These are phyloP conservation scores for Nephila pilipes DNA, from an alignment of 1,140 invertebrate species.

Conservation along the genomic window DNA sequence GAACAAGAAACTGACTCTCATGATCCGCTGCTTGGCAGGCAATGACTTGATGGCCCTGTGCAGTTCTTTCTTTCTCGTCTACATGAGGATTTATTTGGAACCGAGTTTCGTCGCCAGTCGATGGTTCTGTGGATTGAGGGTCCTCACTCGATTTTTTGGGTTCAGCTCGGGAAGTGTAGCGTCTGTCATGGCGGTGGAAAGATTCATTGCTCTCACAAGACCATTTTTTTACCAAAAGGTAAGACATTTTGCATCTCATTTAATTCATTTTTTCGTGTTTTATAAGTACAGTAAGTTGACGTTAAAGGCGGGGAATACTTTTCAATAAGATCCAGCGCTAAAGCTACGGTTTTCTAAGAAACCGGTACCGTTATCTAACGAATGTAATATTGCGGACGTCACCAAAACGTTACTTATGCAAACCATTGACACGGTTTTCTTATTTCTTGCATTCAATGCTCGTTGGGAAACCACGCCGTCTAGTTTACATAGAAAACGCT, in stretches of 20 bases:
- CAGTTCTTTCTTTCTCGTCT: conserved; percentile 84
- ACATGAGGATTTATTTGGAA: conserved; percentile 82
- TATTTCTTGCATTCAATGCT: no score
- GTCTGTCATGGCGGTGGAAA: conserved; percentile 91
- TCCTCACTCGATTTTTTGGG: conserved; percentile 90
- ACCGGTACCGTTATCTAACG: no score
- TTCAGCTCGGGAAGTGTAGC: conserved; percentile 92
- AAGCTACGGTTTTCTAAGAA: no score
- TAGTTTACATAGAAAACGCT: no score
- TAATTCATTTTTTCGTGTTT: not conserved
- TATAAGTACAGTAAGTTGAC: not conserved
- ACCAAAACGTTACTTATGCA: no score
- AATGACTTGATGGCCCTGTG: conserved; percentile 88
- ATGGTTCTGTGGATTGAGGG: conserved; percentile 85
- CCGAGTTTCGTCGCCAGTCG: conserved; percentile 54
- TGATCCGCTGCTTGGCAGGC: conserved; percentile 86
- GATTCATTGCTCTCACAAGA: conserved; percentile 90
- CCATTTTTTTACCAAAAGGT: conserved; percentile 94
- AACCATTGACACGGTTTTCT: no score
- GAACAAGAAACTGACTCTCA: conserved; percentile 89
- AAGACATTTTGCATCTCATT: conserved; percentile 77
- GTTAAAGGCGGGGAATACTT: no score
- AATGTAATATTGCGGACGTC: no score
- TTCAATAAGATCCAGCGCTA: no score
- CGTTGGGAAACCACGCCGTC: no score